Evolutionary conservation across 2,888 invertebrate genomes (phyloP), one percentile per base, ranked within the genome.

Genomic region (Ephialtes manifestator): DNA sequence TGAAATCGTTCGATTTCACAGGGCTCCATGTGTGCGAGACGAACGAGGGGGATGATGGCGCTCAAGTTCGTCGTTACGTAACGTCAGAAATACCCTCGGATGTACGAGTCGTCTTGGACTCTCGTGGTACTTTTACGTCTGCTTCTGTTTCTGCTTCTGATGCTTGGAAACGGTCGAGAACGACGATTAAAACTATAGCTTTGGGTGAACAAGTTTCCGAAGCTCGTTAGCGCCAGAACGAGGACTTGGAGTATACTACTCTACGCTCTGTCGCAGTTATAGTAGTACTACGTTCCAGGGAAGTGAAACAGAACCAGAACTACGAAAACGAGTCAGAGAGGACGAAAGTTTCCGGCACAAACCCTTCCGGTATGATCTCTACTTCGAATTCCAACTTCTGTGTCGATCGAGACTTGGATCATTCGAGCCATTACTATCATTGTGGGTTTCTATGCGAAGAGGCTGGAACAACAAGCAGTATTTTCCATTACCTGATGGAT

Each of bases 221-320:
- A 81, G 81, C 81, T 81, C 81, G 81, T 81, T 81, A 81, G 70
- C 76, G 68, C 60, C 35, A 24, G 58, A 76, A 81, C 76, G 81
- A 81, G 60, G 31, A 60, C 48, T 68, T 68, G 55, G 60, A 53
- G 60, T 60, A 31, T 60, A 48, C 31, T 28, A 43, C 58, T 60
- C 28, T 55, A 10, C 28, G 4, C 51, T 39, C 18, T 46, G 43
- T 53, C 51, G 43, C 24, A 24, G 71, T 51, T 39, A 48, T 13
- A 51, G 74, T 48, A 0, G 51, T 20, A 28, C 46, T 65, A 39
- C 39, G 65, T 68, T 13, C 20, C 15, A 4, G 28, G 28, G 7
- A 20, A 68, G 39, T 10, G 68, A 68, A 46, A 24, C 68, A 68
- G 43, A 48, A 48, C 15, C 46, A 48, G 24, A 48, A 48, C 31